Percentiles rank a stretch among this genome's conserved stretches.
phyloP scores from a whole-genome alignment of 2,797 vertebrate species.

The Poecilia picta region DNA sequence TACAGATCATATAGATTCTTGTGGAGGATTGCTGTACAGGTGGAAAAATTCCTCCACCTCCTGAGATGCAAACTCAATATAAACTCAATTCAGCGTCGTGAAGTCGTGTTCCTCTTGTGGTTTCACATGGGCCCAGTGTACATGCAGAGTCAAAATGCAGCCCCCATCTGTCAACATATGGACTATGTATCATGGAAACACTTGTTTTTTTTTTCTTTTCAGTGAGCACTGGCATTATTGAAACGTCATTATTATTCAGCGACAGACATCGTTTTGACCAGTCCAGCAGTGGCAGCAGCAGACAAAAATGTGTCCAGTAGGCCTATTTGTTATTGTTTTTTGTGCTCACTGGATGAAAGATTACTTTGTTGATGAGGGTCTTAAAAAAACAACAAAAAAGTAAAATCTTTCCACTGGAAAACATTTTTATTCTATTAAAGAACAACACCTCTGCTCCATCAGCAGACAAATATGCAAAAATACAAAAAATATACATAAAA shows the following conservation, averaged over 20 bases:
- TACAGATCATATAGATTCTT: not conserved
- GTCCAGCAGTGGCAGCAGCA: not conserved
- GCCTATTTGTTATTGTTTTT: not conserved
- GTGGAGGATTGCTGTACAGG: not conserved
- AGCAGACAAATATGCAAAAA: no score
- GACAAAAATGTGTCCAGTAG: not conserved
- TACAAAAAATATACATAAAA: no score
- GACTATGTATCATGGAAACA: not conserved
- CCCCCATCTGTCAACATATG: constrained; percentile 15
- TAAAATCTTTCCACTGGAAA: not conserved
- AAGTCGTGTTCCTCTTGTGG: not conserved
- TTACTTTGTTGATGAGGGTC: not conserved
- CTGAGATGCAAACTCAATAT: constrained; percentile 21
- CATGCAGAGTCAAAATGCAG: constrained; percentile 26
- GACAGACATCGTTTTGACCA: constrained; percentile 20
- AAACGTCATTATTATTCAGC: constrained; percentile 33
- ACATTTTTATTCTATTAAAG: not conserved
- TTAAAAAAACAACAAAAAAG: not conserved
- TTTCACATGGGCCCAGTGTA: constrained; percentile 22
- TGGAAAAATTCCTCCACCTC: not conserved
- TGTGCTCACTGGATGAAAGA: not conserved
- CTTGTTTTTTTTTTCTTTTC: constrained; percentile 45
- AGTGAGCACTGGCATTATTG: constrained; percentile 15
- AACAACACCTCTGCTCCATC: no score
- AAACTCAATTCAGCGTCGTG: constrained; percentile 5